Percentiles rank a stretch among this genome's conserved stretches.
Conservation (phyloP, 2,797 vertebrate genomes). For the Dryobates pubescens region DNA sequence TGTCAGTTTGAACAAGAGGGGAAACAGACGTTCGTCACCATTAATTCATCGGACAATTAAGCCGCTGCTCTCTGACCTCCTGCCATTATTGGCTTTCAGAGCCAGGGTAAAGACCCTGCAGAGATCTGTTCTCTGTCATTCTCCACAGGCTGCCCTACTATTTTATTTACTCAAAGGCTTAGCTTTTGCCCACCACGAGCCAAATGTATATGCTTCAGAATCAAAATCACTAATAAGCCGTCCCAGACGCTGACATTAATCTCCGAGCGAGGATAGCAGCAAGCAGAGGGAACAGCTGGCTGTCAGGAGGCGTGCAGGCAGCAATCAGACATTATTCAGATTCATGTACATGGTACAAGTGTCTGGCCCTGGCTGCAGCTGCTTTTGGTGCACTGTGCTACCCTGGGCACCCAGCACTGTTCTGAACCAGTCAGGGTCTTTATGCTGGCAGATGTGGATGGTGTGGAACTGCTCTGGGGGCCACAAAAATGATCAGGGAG, state of each 20-base stretch:
- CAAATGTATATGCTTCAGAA: slow-evolving; percentile 26
- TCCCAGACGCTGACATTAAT: slow-evolving; percentile 18
- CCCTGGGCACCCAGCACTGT: not conserved
- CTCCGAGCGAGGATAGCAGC: not conserved
- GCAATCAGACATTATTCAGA: slow-evolving; percentile 30
- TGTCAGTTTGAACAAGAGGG: slow-evolving; percentile 67
- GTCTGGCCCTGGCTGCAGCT: not conserved
- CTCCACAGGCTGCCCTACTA: not conserved
- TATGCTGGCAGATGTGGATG: not conserved
- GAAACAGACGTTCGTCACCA: slow-evolving; percentile 66
- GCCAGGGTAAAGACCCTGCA: slow-evolving; percentile 36
- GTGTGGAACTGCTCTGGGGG: not conserved
- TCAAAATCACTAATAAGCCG: slow-evolving; percentile 51
- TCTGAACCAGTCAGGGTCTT: not conserved
- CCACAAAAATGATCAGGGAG: not conserved
- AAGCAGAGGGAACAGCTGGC: slow-evolving; percentile 38
- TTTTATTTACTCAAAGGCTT: slow-evolving; percentile 62
- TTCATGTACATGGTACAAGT: not conserved
- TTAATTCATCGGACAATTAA: slow-evolving; percentile 67
- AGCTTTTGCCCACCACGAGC: slow-evolving; percentile 54
- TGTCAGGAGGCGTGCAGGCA: not conserved
- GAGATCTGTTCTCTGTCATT: slow-evolving; percentile 69
- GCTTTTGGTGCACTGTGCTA: not conserved
- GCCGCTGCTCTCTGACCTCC: slow-evolving; percentile 50
- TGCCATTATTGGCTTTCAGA: slow-evolving; percentile 59